Conservation (phyloP, 2,113 vertebrate species). For the Pseudorhombus dupliciocellatus region DNA sequence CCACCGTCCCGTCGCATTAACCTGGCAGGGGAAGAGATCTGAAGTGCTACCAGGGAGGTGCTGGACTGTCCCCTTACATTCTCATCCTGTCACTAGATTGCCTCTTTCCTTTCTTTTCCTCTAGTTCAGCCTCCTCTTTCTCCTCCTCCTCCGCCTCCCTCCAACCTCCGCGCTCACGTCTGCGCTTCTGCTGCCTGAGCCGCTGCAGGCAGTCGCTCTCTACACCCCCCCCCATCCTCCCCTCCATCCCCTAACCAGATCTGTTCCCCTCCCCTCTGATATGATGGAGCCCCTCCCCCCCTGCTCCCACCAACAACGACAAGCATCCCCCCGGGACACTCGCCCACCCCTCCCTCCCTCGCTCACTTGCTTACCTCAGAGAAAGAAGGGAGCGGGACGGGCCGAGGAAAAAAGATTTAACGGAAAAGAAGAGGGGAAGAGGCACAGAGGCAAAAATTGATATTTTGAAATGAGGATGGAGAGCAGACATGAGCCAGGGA, state of each 20-base stretch:
- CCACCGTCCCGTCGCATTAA: conserved; percentile 34
- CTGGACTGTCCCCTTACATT: conserved; percentile 60
- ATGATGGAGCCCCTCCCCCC: conserved; percentile 64
- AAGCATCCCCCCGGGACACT: conserved; percentile 66
- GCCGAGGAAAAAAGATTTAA: conserved; percentile 43
- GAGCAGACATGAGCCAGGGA: conserved; percentile 19
- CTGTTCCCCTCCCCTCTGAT: conserved; percentile 58
- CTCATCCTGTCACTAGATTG: conserved; percentile 48
- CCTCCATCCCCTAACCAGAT: conserved; percentile 38
- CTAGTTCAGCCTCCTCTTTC: conserved; percentile 41
- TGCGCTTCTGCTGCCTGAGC: conserved; percentile 68
- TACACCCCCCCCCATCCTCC: conserved; percentile 62
- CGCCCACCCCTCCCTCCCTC: conserved; percentile 52
- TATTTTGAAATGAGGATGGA: conserved; percentile 56
- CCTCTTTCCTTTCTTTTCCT: conserved; percentile 43
- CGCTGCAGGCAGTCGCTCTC: conserved; percentile 74
- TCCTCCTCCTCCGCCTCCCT: conserved; percentile 46
- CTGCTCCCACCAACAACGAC: conserved; percentile 58
- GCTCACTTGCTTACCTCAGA: conserved; percentile 10
- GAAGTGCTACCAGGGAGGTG: conserved; percentile 35
- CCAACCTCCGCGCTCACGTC: conserved; percentile 59
- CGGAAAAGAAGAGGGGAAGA: conserved; percentile 6
- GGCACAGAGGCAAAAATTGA: conserved; percentile 38
- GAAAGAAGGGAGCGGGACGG: conserved; percentile 22
- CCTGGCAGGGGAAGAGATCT: conserved; percentile 27